A percentile compares a stretch with the other conserved stretches of the same genome.
Evolutionary conservation across 2,888 invertebrate genomes (phyloP).

Genomic region (Erebia epiphron): DNA sequence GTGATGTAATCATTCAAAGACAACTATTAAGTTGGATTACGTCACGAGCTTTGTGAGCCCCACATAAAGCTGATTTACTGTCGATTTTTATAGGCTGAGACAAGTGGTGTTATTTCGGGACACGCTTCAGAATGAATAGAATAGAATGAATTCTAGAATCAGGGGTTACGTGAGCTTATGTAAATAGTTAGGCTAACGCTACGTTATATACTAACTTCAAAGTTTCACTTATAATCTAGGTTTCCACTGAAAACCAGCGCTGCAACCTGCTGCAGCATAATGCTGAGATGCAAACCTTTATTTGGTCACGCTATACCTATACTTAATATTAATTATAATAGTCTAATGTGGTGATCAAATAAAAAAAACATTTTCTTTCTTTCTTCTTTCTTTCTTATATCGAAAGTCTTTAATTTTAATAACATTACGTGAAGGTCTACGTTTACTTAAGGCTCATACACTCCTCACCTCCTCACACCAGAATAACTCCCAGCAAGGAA

Average conservation of each 20-base stretch:
- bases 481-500: neutral
- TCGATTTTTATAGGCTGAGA: conserved; percentile 49
- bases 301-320: too few relatives aligned
- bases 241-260: too few relatives aligned
- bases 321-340: too few relatives aligned
- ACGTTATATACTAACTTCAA: too few relatives aligned
- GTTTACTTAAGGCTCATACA: neutral
- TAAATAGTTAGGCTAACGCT: conserved; percentile 1
- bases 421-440: too few relatives aligned
- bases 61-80: conserved; percentile 37
- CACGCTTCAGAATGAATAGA: conserved; percentile 24
- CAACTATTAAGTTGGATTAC: conserved; percentile 3
- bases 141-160: neutral
- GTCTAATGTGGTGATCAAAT: too few relatives aligned
- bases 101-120: conserved; percentile 42
- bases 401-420: neutral
- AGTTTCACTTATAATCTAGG: too few relatives aligned
- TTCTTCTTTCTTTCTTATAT: too few relatives aligned
- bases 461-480: too few relatives aligned
- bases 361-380: too few relatives aligned
- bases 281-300: too few relatives aligned
- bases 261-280: too few relatives aligned
- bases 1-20: conserved; percentile 1
- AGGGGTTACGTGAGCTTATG: conserved; percentile 4
- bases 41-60: conserved; percentile 40